Conservation (phyloP, 1,140 invertebrate genomes). For the Cydia splendana region DNA sequence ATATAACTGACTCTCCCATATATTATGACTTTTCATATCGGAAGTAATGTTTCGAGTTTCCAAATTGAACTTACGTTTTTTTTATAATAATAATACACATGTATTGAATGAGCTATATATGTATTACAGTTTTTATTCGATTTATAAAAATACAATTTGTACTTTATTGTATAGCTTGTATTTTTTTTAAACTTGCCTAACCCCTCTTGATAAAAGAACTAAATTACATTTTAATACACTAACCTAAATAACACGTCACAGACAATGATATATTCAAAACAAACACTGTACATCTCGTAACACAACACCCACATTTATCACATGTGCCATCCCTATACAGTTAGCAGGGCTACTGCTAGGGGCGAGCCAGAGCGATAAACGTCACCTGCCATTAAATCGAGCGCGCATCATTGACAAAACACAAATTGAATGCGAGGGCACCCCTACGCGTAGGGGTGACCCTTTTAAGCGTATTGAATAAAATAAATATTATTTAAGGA, state of each 20-base stretch:
- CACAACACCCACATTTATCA: slow-evolving; percentile 29
- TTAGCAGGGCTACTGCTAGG: slow-evolving; percentile 22
- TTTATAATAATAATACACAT: no score
- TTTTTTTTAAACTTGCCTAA: background rate
- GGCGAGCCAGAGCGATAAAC: slow-evolving; percentile 37
- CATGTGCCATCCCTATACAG: slow-evolving; percentile 11
- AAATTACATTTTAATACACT: slow-evolving; percentile 30
- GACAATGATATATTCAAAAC: slow-evolving; percentile 30
- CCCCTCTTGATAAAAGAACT: background rate
- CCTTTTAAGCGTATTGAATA: slow-evolving; percentile 45
- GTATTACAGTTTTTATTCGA: no score
- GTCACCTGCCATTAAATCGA: slow-evolving; percentile 70
- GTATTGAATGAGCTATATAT: no score
- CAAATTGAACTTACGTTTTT: no score
- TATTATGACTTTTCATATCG: no score
- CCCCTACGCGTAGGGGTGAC: slow-evolving; percentile 34
- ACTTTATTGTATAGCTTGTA: background rate
- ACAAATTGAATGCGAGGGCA: slow-evolving; percentile 62
- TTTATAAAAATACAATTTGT: background rate
- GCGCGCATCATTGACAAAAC: slow-evolving; percentile 66
- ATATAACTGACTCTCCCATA: no score
- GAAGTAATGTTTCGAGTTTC: no score
- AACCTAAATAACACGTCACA: slow-evolving; percentile 21
- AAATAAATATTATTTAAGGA: slow-evolving; percentile 57
- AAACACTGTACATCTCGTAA: slow-evolving; percentile 24